These are phyloP conservation scores for Manis pentadactyla DNA, from an alignment of 2,797 vertebrate genomes.

Conservation along the genomic window DNA sequence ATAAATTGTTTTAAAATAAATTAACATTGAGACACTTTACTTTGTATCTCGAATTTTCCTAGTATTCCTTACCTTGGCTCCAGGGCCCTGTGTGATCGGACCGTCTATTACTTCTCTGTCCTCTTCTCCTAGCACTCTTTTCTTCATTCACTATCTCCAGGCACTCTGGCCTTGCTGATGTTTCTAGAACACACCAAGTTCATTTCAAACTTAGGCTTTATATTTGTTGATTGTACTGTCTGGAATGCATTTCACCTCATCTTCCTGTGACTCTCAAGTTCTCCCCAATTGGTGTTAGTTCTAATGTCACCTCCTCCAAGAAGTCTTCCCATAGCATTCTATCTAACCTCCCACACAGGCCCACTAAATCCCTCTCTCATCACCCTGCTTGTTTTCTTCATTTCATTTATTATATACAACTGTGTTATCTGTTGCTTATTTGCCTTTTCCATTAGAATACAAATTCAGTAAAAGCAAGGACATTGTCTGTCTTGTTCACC, in stretches of 20 bases:
- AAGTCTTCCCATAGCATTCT: neutral
- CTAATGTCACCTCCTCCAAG: neutral
- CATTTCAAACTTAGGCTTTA: neutral
- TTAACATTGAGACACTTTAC: neutral
- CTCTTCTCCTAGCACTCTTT: neutral
- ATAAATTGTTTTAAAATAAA: neutral
- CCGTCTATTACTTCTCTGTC: neutral
- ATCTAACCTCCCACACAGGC: neutral
- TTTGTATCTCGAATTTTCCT: neutral
- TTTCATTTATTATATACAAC: neutral
- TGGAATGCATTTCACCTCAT: neutral
- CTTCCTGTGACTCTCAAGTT: neutral
- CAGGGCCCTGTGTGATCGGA: neutral
- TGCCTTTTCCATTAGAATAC: neutral
- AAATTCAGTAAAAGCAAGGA: neutral
- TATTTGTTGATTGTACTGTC: neutral
- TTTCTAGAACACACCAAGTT: neutral
- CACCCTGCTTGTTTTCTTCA: neutral
- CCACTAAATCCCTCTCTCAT: neutral
- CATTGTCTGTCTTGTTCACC: neutral
- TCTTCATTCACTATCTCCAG: neutral
- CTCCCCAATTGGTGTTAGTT: neutral
- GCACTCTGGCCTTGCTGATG: neutral
- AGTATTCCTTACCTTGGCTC: too few relatives aligned
- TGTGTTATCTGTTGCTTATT: neutral